Conservation (phyloP, 2,797 vertebrate genomes). For the Malacoctenus gilli region DNA sequence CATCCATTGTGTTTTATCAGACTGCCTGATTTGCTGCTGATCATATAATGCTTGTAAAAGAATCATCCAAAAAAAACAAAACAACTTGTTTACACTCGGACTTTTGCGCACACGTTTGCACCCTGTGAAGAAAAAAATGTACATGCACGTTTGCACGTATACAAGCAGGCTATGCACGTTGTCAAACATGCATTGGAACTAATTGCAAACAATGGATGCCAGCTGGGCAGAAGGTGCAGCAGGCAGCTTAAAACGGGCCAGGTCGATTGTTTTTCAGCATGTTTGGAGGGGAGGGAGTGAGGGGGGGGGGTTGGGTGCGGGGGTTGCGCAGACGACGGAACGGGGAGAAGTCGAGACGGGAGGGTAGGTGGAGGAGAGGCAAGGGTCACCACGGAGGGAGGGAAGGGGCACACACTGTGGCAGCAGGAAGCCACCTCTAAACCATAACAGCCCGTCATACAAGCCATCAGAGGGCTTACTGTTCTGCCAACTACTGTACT, state of each 20-base stretch:
- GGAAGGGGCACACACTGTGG: slow-evolving; percentile 45
- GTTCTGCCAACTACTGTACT: slow-evolving; percentile 73
- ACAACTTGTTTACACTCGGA: slow-evolving; percentile 28
- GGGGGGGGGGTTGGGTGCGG: too few species aligned
- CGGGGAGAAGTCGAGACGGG: slow-evolving; percentile 20
- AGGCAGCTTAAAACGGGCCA: slow-evolving; percentile 61
- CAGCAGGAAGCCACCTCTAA: slow-evolving; percentile 56
- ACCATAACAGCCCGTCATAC: slow-evolving; percentile 66
- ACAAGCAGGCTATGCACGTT: slow-evolving; percentile 50
- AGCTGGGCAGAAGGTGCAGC: slow-evolving; percentile 75
- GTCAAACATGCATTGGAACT: slow-evolving; percentile 68
- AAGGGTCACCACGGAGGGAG: slow-evolving; percentile 43
- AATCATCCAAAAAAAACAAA: slow-evolving; percentile 7
- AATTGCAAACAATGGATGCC: slow-evolving; percentile 79
- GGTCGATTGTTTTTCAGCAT: slow-evolving; percentile 73
- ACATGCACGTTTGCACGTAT: slow-evolving; percentile 52
- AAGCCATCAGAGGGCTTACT: slow-evolving; percentile 65
- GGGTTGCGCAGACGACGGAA: slow-evolving; percentile 24
- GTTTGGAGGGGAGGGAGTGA: slow-evolving; percentile 17
- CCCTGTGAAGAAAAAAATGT: slow-evolving; percentile 23
- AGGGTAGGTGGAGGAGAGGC: slow-evolving; percentile 22
- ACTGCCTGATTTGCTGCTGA: slow-evolving; percentile 63
- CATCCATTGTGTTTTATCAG: slow-evolving; percentile 54
- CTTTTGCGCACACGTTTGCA: slow-evolving; percentile 30
- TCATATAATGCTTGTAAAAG: slow-evolving; percentile 28